Percentiles rank a stretch among this genome's conserved stretches.
These are phyloP conservation scores for Lophura swinhoii DNA, from an alignment of 2,797 vertebrate species.

Conservation along the genomic window DNA sequence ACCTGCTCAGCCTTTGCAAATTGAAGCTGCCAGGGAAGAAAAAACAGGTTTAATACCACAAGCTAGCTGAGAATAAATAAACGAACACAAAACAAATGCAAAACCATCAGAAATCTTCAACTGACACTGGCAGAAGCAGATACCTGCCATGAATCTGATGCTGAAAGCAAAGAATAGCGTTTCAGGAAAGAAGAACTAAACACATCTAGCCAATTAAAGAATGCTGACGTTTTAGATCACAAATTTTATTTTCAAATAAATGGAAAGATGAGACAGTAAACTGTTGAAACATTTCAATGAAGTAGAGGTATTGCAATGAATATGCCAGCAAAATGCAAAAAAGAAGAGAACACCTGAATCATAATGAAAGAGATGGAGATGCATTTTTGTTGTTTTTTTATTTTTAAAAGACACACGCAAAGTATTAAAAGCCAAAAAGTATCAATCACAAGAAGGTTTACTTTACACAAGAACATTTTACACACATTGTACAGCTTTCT, in stretches of 20 bases:
- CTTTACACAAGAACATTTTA: neutral
- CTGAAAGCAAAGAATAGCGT: neutral
- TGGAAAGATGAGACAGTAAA: neutral
- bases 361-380: neutral
- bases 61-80: neutral
- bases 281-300: neutral
- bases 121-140: neutral
- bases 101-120: neutral
- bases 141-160: constrained; percentile 20
- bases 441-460: neutral
- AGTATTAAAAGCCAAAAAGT: neutral
- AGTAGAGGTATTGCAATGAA: neutral
- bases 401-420: neutral
- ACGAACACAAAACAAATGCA: neutral
- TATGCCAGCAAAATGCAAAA: neutral
- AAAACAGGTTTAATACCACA: neutral
- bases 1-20: constrained; percentile 59
- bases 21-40: neutral
- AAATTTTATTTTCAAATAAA: constrained; percentile 17
- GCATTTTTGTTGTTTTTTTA: neutral
- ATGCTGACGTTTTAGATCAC: neutral
- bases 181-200: neutral
- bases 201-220: neutral
- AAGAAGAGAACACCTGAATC: neutral
- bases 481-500: neutral